Evolutionary conservation across 1,140 invertebrate species (phyloP).

Genomic region (Varroa destructor): DNA sequence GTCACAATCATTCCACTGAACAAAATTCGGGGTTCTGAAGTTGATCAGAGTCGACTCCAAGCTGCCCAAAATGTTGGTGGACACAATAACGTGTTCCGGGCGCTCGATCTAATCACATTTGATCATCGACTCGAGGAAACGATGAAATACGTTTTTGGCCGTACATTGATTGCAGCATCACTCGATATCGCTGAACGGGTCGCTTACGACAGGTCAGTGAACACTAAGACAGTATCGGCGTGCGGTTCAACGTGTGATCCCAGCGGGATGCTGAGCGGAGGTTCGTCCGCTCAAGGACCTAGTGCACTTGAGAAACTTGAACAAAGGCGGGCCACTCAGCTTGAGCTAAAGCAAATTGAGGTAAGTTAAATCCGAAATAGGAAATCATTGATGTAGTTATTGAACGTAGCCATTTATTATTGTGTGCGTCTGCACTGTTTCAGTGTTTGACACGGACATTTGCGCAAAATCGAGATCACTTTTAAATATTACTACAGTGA

Average conservation of each 20-base stretch:
- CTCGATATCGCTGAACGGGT: slow-evolving; percentile 61
- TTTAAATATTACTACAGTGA: too few species aligned
- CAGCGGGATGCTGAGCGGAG: slow-evolving; percentile 71
- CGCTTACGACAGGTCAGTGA: slow-evolving; percentile 59
- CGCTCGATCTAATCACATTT: slow-evolving; percentile 67
- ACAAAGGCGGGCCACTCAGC: slow-evolving; percentile 31
- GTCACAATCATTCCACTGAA: slow-evolving; percentile 81
- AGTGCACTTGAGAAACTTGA: slow-evolving; percentile 15
- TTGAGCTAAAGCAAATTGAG: slow-evolving; percentile 39
- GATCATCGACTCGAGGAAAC: slow-evolving; percentile 54
- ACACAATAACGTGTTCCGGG: slow-evolving; percentile 63
- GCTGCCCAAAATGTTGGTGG: slow-evolving; percentile 63
- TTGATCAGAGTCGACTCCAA: slow-evolving; percentile 50
- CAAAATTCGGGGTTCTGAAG: slow-evolving; percentile 56
- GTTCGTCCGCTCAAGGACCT: slow-evolving; percentile 38
- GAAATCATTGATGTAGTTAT: too few species aligned
- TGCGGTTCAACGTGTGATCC: slow-evolving; percentile 87
- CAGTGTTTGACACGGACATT: too few species aligned
- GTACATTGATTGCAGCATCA: slow-evolving; percentile 65
- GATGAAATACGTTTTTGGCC: slow-evolving; percentile 79
- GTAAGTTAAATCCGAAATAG: too few species aligned
- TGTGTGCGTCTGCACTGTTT: too few species aligned
- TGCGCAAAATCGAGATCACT: too few species aligned
- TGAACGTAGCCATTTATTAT: too few species aligned
- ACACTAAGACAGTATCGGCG: slow-evolving; percentile 67